A percentile compares a stretch with the other conserved stretches of the same genome.
Evolutionary conservation across 2,797 vertebrate species (phyloP).

Genomic region (Phalanger gymnotis): DNA sequence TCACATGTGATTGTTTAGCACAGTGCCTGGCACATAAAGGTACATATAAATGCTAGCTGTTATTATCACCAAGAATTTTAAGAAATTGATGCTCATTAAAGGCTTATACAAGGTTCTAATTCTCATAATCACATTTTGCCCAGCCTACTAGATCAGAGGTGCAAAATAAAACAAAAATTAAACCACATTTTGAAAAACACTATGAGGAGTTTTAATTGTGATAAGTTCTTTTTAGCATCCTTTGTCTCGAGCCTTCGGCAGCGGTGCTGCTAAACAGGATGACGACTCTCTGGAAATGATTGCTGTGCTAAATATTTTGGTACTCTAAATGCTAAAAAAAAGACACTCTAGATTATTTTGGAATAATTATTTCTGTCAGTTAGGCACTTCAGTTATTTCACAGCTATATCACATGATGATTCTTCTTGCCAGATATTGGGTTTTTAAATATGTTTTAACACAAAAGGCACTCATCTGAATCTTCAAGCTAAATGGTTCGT

Average conservation of each 20-base stretch:
- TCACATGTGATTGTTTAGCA: neutral
- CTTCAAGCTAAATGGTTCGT: neutral
- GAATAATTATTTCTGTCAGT: neutral
- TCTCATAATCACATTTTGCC: neutral
- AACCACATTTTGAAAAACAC: neutral
- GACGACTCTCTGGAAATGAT: neutral
- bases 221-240: neutral
- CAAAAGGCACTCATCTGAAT: neutral
- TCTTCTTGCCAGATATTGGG: neutral
- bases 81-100: neutral
- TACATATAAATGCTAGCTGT: neutral
- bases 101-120: neutral
- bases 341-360: neutral
- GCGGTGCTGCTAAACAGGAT: neutral
- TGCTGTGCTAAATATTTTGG: neutral
- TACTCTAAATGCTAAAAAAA: neutral
- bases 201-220: neutral
- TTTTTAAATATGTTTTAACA: neutral
- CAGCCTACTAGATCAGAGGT: neutral
- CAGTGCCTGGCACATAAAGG: neutral
- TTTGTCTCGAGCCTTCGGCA: neutral
- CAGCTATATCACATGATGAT: neutral
- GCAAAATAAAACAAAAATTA: neutral
- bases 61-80: neutral
- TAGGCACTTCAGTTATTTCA: neutral